phyloP scores from a whole-genome alignment of 2,888 invertebrate genomes.

The Thereva unica region DNA sequence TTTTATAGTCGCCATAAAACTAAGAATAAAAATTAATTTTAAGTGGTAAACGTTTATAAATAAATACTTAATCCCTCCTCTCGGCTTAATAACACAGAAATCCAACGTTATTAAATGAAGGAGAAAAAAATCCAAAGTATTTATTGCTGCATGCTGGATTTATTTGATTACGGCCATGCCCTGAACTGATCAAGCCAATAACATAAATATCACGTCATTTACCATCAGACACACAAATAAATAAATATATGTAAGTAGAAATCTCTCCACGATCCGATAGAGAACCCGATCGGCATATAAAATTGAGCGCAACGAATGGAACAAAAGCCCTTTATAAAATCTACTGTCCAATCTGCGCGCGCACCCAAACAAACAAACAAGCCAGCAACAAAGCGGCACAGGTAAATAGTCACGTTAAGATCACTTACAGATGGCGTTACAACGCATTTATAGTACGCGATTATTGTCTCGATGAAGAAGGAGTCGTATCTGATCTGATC shows the following conservation, averaged over 20 bases:
- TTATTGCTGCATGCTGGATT: too few species aligned
- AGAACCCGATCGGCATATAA: conserved; percentile 13
- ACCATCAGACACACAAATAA: background rate
- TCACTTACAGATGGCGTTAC: conserved; percentile 6
- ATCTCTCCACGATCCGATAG: background rate
- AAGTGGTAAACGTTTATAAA: too few species aligned
- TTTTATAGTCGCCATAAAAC: too few species aligned
- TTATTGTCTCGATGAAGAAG: too few species aligned
- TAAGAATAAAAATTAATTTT: too few species aligned
- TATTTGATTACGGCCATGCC: too few species aligned
- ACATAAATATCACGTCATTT: background rate
- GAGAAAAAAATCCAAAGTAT: too few species aligned
- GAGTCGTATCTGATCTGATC: too few species aligned
- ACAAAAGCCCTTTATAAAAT: background rate
- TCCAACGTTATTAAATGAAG: too few species aligned
- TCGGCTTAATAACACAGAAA: too few species aligned
- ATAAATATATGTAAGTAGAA: background rate
- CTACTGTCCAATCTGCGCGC: background rate
- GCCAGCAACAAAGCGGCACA: background rate
- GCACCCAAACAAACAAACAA: conserved; percentile 9
- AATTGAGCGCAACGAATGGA: conserved; percentile 22
- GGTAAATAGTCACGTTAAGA: conserved; percentile 13
- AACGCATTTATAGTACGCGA: conserved; percentile 1
- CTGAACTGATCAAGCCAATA: too few species aligned
- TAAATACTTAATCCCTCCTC: too few species aligned